Percentiles rank a stretch among this genome's conserved stretches.
Conservation (phyloP, 2,888 invertebrate species). For the Cosmopolites sordidus region DNA sequence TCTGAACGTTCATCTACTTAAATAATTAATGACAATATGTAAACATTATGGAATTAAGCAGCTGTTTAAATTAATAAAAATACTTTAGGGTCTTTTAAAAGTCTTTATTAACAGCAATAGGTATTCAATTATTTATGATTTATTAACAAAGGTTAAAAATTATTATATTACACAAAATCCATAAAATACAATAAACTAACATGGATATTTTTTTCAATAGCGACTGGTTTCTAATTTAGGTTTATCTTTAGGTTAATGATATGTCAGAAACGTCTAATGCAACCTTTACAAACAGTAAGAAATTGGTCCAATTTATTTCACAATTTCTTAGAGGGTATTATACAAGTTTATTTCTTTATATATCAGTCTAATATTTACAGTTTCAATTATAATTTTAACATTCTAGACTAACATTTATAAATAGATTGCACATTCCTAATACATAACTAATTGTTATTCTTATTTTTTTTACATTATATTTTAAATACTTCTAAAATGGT, state of each 20-base stretch:
- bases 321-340: constrained; percentile 34
- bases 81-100: constrained; percentile 8
- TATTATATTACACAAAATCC: no score
- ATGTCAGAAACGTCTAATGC: constrained; percentile 35
- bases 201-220: no score
- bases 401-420: constrained; percentile 3
- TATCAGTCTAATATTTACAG: no score
- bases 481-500: no score
- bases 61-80: no score
- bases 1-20: no score
- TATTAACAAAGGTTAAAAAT: constrained; percentile 18
- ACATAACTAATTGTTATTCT: no score
- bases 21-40: no score
- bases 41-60: no score
- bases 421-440: background rate
- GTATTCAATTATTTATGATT: constrained; percentile 12
- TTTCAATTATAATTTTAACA: background rate
- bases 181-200: no score
- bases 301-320: constrained; percentile 47
- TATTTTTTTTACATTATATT: no score
- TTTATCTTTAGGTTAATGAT: constrained; percentile 34
- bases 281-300: constrained; percentile 44
- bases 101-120: constrained; percentile 16
- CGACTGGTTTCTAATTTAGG: background rate
- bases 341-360: background rate